Evolutionary conservation across 2,797 vertebrate species (phyloP), one percentile per base, ranked within the genome.

Genomic region (Xiphophorus birchmanni): DNA sequence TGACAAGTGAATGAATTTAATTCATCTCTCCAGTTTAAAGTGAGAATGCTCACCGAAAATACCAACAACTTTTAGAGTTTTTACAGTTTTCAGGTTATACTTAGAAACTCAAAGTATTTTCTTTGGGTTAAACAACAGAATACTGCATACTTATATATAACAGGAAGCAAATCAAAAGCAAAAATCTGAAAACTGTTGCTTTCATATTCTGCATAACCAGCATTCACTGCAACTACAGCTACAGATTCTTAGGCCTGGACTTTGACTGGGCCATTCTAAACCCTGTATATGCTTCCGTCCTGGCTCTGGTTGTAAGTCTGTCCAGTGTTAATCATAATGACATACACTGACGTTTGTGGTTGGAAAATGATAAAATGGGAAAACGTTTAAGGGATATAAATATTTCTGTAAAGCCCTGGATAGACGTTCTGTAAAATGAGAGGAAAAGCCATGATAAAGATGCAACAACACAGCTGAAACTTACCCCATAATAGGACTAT

Each of bases 401-500:
- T 26, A 26, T 3, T 9, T 52, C 21, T 23, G 50, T 52, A 6
- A 13, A 4, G 11, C 11, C 11, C 1, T 58, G 56, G 26, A 18
- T 9, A 21, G 15, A 37, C 29, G 35, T 21, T 65, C 32, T 23
- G 35, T 5, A 40, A 37, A 65, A 37, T 10, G 35, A 23, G 23
- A 10, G 1, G 5, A 13, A 52, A 29, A 50, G 21, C 29, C 21
- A 23, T 23, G 79, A 50, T 35, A 35, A 7, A 73, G n/a, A n/a
- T 2, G 26, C 42, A 15, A 48, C 72, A 52, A 32, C 12, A 44
- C 2, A 8, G 73, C n/a, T 23, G 42, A 82, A 65, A 97, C 98
- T 98, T 96, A 99, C 98, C 98, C 98, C 98, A 99, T 84, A 97
- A 81, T 85, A 99, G 95, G 92, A 99, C 29, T 75, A 99, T 94